These are phyloP conservation scores for Linyphia triangularis DNA, from an alignment of 2,888 invertebrate species.

Conservation along the genomic window DNA sequence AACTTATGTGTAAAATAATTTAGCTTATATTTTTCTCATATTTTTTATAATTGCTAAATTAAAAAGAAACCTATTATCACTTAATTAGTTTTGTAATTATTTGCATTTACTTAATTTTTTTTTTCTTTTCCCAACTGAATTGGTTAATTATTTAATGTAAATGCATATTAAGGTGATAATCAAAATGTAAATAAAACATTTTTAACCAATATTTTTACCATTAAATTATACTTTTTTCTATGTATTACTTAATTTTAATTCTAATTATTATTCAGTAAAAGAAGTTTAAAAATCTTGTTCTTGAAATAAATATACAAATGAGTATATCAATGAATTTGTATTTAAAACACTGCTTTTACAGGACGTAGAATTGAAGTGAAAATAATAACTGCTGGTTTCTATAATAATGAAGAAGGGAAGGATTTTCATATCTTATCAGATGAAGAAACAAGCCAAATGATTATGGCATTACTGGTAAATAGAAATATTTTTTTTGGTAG, in stretches of 20 bases:
- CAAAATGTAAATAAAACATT: no score
- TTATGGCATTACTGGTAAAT: constrained; percentile 79
- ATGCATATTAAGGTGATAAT: no score
- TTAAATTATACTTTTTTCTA: no score
- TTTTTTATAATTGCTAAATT: no score
- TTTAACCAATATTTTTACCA: no score
- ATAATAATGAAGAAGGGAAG: constrained; percentile 78
- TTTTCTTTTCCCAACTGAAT: no score
- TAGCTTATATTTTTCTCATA: no score
- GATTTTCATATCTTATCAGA: constrained; percentile 78
- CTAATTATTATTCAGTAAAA: not conserved
- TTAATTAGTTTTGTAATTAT: no score
- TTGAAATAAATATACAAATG: not conserved
- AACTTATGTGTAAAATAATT: no score
- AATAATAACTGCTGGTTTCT: constrained; percentile 79
- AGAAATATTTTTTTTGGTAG: not conserved
- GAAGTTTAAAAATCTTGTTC: not conserved
- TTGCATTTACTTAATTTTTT: no score
- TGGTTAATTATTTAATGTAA: no score
- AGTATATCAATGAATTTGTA: not conserved
- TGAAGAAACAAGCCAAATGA: constrained; percentile 79
- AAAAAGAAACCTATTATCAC: no score
- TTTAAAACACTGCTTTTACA: constrained; percentile 63
- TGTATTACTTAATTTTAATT: not conserved
- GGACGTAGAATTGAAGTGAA: constrained; percentile 79